Conservation (phyloP, 2,113 vertebrate genomes). For the Podilymbus podiceps region DNA sequence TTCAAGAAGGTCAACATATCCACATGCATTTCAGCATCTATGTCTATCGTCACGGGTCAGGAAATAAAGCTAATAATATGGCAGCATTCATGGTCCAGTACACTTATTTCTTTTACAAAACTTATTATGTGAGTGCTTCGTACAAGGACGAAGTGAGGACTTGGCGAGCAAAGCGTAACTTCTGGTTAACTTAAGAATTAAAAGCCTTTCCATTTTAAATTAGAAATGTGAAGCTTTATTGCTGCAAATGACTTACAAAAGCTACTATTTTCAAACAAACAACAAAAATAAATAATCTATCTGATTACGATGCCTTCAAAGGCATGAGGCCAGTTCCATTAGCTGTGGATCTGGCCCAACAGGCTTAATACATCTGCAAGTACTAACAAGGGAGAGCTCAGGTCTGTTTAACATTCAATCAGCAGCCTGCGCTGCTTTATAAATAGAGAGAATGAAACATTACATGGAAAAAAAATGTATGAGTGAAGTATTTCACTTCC, state of each 20-base stretch:
- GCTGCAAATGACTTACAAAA: conserved; percentile 27
- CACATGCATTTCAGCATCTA: not conserved
- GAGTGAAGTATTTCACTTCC: conserved; percentile 1
- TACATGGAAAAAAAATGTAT: not conserved
- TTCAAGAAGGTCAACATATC: not conserved
- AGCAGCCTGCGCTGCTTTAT: not conserved
- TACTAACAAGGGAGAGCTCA: conserved; percentile 26
- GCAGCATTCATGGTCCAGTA: not conserved
- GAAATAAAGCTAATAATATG: not conserved
- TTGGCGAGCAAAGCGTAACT: not conserved
- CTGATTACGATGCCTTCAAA: conserved; percentile 30
- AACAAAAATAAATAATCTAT: conserved; percentile 7
- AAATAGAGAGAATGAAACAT: conserved; percentile 4
- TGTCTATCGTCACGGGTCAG: not conserved
- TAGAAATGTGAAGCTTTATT: conserved; percentile 11
- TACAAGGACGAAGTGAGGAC: not conserved
- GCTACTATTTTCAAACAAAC: conserved; percentile 37
- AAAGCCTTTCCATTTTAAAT: conserved; percentile 59
- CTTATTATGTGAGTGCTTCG: not conserved
- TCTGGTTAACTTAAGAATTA: conserved; percentile 35
- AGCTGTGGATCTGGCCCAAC: conserved; percentile 35
- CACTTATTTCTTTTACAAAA: not conserved
- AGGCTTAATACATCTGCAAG: conserved; percentile 46
- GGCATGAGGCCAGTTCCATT: conserved; percentile 45
- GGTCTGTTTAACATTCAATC: conserved; percentile 35